Evolutionary conservation across 2,888 invertebrate genomes (phyloP).

Genomic region (Lysandra coridon): DNA sequence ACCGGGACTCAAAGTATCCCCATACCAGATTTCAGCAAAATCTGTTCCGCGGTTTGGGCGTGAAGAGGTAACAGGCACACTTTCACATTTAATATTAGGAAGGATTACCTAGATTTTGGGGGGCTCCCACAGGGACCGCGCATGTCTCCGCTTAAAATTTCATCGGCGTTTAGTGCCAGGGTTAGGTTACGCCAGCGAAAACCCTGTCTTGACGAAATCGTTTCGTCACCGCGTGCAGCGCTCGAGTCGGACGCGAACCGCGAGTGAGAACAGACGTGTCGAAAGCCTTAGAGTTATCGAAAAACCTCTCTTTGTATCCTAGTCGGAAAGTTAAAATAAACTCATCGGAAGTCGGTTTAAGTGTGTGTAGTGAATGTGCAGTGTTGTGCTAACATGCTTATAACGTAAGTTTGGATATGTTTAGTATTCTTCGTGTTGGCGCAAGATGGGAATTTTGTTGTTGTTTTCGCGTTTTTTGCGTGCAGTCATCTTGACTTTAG

Average conservation of each 20-base stretch:
- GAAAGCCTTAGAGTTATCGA: background rate
- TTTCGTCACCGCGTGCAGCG: slow-evolving; percentile 64
- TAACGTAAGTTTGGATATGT: slow-evolving; percentile 67
- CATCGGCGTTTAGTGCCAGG: slow-evolving; percentile 33
- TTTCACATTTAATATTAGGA: background rate
- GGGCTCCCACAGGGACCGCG: background rate
- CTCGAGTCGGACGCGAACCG: slow-evolving; percentile 60
- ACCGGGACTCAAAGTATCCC: too few species aligned
- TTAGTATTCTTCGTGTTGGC: slow-evolving; percentile 42
- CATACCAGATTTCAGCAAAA: too few species aligned
- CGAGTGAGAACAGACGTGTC: slow-evolving; percentile 55
- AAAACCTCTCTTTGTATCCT: too few species aligned
- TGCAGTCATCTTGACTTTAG: too few species aligned
- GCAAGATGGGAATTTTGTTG: too few species aligned
- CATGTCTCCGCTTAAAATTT: background rate
- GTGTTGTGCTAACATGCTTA: slow-evolving; percentile 68
- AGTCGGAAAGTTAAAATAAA: slow-evolving; percentile 45
- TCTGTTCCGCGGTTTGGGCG: too few species aligned
- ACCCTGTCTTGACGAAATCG: slow-evolving; percentile 67
- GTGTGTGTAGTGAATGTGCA: slow-evolving; percentile 62
- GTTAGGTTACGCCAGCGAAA: slow-evolving; percentile 47
- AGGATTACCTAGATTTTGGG: background rate
- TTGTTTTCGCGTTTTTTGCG: too few species aligned
- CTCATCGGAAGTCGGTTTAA: slow-evolving; percentile 48
- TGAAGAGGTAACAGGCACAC: background rate